phyloP scores from a whole-genome alignment of 1,140 invertebrate species.

The Drosophila cardini region DNA sequence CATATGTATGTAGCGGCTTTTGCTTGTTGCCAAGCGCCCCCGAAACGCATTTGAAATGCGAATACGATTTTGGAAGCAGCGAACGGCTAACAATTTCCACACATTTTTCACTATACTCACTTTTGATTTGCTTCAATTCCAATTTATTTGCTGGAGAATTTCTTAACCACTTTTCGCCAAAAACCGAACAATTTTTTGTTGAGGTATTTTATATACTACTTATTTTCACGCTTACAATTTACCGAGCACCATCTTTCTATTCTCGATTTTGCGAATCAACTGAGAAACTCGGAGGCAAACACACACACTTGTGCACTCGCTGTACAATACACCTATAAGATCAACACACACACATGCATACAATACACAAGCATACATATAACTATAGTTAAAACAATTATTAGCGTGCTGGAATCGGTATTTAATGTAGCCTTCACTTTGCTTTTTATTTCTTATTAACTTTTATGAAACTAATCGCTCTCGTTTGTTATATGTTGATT shows the following conservation, averaged over 20 bases:
- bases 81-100: constrained; percentile 4
- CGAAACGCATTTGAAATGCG: constrained; percentile 62
- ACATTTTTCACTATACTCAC: constrained; percentile 52
- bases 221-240: constrained; percentile 67
- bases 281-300: constrained; percentile 53
- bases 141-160: constrained; percentile 24
- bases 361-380: constrained; percentile 37
- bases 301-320: constrained; percentile 44
- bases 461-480: constrained; percentile 19
- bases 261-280: constrained; percentile 74
- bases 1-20: constrained; percentile 49
- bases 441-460: constrained; percentile 32
- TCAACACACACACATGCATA: constrained; percentile 44
- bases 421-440: constrained; percentile 23
- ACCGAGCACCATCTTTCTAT: constrained; percentile 74
- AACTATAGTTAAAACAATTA: constrained; percentile 55
- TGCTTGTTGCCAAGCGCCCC: constrained; percentile 78
- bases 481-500: constrained; percentile 27
- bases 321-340: constrained; percentile 26
- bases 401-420: constrained; percentile 48
- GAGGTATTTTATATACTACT: constrained; percentile 52
- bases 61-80: constrained; percentile 30
- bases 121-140: constrained; percentile 61
- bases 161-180: constrained; percentile 24
- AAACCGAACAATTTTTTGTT: constrained; percentile 7